phyloP scores from a whole-genome alignment of 23 tunicate genomes.

The Halocynthia roretzi region DNA sequence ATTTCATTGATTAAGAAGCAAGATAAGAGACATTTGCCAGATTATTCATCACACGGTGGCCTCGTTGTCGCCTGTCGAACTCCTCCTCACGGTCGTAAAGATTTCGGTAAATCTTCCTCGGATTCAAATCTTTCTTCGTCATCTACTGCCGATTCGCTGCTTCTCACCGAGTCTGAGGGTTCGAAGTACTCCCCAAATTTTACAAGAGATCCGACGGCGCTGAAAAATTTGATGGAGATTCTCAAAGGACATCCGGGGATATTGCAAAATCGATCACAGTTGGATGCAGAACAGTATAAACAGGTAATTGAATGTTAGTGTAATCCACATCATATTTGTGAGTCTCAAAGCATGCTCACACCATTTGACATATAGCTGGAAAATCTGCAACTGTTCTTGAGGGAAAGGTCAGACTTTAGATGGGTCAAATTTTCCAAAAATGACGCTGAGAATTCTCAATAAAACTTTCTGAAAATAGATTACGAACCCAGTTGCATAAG shows the following conservation, averaged over 20 bases:
- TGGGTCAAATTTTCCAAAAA: no score
- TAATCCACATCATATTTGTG: background rate
- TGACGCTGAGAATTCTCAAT: no score
- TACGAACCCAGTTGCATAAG: no score
- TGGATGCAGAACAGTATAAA: constrained; percentile 13
- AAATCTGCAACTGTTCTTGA: no score
- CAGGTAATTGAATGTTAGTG: background rate
- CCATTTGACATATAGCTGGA: no score
- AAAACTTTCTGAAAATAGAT: no score
- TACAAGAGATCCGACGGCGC: constrained; percentile 8
- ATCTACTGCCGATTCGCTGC: constrained; percentile 18
- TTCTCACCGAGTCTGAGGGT: constrained; percentile 11
- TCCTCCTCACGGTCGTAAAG: constrained; percentile 12
- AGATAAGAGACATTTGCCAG: background rate
- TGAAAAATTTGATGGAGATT: constrained; percentile 17
- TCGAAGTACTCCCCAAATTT: constrained; percentile 10
- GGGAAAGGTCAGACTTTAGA: no score
- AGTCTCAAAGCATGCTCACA: background rate
- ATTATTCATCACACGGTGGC: constrained; percentile 2
- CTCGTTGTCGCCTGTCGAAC: constrained; percentile 9
- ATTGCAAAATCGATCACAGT: background rate
- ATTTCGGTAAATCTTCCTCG: constrained; percentile 10
- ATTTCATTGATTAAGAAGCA: background rate
- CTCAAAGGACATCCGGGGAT: constrained; percentile 19
- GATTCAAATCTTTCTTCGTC: constrained; percentile 18